Base-by-base conservation (phyloP, 2,113 vertebrate species). In the Tenebrosternarchus preto region DNA sequence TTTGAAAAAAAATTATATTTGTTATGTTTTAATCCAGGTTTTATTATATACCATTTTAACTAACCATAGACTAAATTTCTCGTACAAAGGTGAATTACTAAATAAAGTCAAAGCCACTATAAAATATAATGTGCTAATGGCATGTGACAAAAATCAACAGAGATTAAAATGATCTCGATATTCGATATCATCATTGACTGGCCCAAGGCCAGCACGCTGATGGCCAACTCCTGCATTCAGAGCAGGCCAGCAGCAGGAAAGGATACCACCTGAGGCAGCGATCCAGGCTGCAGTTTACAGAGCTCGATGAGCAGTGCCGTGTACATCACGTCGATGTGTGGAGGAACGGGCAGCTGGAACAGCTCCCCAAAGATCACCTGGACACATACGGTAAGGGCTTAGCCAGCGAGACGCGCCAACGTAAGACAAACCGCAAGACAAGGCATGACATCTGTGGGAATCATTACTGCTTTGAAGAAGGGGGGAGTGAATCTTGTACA, bases 181-280 rank as follows among this genome's bases (percentile, higher is more conserved):
- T n/a, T n/a, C n/a, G n/a, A n/a, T n/a, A n/a, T n/a, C n/a, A 50
- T 50, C 1, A 12, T 50, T 12, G 11, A 50, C 3, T 50, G 43
- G 43, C 22, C 29, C 39, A 46, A n/a, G 31, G 12, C 46, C 31
- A 24, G 22, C 4, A 5, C 7, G 24, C 59, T 63, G 25, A 29
- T 15, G 20, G 27, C 31, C 17, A 33, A 66, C 27, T 7, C 20
- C 69, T 72, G 24, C 16, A 55, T 8, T 3, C 5, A 27, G n/a
- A 27, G 20, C 5, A 73, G 19, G 0, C 1, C 33, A 75, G 46
- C 17, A 31, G 12, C 19, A 53, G 31, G 66, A 64, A 93, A 97
- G 95, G 98, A 99, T 99, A 99, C 98, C 9, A 99, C 97, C 94
- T 99, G 97, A 0, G 97, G 98, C 76, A 99, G 89, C 1, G 98